phyloP scores from a whole-genome alignment of 2,113 vertebrate species.

The Thamnaconus septentrionalis region DNA sequence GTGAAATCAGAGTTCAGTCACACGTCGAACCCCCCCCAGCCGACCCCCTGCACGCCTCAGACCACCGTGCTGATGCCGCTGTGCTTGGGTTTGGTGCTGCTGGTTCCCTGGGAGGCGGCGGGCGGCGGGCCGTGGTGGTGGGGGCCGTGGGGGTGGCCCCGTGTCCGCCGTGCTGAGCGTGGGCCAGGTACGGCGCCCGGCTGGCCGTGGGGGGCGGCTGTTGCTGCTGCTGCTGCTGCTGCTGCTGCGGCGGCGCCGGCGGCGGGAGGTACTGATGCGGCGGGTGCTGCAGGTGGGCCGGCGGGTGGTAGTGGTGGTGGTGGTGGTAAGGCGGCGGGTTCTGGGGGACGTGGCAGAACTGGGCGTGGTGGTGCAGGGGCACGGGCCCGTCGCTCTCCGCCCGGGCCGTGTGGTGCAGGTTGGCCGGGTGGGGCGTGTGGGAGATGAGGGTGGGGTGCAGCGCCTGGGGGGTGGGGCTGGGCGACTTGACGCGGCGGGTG shows the following conservation, averaged over 20 bases:
- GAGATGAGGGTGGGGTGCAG: conserved; percentile 81
- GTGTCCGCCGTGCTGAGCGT: conserved; percentile 72
- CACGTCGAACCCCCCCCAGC: conserved; percentile 5
- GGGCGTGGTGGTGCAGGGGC: conserved; percentile 81
- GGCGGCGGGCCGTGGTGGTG: conserved; percentile 83
- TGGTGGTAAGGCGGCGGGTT: conserved; percentile 94
- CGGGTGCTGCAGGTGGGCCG: conserved; percentile 83
- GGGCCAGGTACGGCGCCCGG: conserved; percentile 50
- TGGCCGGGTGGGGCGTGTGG: conserved; percentile 73
- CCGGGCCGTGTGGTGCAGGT: conserved; percentile 81
- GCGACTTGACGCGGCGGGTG: conserved; percentile 85
- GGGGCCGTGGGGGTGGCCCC: conserved; percentile 60
- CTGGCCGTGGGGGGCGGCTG: too few relatives aligned
- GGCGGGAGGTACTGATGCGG: conserved; percentile 82
- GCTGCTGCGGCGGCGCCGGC: conserved; percentile 47
- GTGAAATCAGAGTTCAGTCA: conserved; percentile 54
- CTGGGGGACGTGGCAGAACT: conserved; percentile 86
- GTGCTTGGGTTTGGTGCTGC: conserved; percentile 91
- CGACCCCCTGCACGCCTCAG: conserved; percentile 63
- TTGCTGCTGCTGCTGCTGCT: conserved; percentile 76
- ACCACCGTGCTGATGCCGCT: conserved; percentile 97
- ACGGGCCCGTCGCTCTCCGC: conserved; percentile 74
- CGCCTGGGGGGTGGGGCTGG: conserved; percentile 69
- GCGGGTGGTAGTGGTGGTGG: conserved; percentile 93
- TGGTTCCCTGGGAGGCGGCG: conserved; percentile 36